Percentiles rank a stretch among this genome's conserved stretches.
Evolutionary conservation across 2,113 vertebrate species (phyloP).

Genomic region (Hippolais icterina): DNA sequence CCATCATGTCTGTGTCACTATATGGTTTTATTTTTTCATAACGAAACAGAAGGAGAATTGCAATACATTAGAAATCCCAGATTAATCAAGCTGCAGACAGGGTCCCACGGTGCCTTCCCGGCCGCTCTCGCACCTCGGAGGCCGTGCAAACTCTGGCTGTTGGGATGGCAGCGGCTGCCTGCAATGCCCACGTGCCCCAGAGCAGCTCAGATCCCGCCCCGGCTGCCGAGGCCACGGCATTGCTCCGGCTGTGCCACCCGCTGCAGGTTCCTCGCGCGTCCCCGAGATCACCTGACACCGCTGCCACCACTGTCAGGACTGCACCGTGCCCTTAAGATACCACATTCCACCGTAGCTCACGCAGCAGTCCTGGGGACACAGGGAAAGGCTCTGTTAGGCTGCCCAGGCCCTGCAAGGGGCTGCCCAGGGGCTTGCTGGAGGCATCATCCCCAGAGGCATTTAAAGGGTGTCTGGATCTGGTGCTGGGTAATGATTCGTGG

Average conservation of each 20-base stretch:
- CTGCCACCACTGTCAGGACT: slow-evolving; percentile 83
- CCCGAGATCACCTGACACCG: not conserved
- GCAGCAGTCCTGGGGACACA: slow-evolving; percentile 89
- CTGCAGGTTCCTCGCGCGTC: not conserved
- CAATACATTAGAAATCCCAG: slow-evolving; percentile 69
- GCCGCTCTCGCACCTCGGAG: not conserved
- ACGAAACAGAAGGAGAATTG: slow-evolving; percentile 61
- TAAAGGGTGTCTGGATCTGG: not conserved
- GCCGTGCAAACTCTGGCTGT: not conserved
- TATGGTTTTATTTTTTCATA: slow-evolving; percentile 65
- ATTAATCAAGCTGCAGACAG: slow-evolving; percentile 35
- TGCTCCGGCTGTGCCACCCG: not conserved
- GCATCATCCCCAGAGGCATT: rapidly evolving
- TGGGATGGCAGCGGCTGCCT: not conserved
- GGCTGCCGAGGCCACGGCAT: not conserved
- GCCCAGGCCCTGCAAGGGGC: not conserved
- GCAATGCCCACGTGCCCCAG: not conserved
- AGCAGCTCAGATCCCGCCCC: slow-evolving; percentile 11
- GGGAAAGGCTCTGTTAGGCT: not conserved
- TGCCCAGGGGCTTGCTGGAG: not conserved
- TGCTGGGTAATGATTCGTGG: not conserved
- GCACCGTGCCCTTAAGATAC: slow-evolving; percentile 97
- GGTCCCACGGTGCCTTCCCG: slow-evolving; percentile 34
- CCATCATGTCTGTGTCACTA: slow-evolving; percentile 61
- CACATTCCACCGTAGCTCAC: slow-evolving; percentile 92